Conservation (phyloP, 2,113 vertebrate species). For the Sebastes fasciatus region DNA sequence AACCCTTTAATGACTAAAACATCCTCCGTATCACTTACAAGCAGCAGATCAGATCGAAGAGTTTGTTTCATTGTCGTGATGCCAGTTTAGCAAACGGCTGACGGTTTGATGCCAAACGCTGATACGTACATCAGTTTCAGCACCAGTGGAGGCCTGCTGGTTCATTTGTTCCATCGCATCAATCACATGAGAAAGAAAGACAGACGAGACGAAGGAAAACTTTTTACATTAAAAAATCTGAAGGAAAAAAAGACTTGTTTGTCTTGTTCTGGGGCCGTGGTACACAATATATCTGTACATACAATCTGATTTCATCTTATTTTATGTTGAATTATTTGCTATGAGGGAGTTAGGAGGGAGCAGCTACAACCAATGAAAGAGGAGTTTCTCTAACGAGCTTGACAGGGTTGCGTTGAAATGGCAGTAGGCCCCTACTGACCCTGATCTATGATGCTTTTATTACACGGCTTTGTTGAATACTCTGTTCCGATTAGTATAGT, state of each 20-base stretch:
- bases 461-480: too few relatives aligned
- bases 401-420: background rate
- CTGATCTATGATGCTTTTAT: too few relatives aligned
- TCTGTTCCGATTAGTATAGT: too few relatives aligned
- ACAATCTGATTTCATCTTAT: too few relatives aligned
- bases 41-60: conserved; percentile 1
- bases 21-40: background rate
- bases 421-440: too few relatives aligned
- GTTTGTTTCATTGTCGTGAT: conserved; percentile 4
- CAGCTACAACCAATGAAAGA: background rate
- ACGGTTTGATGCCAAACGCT: background rate
- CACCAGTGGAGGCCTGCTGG: background rate
- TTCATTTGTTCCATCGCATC: conserved; percentile 21
- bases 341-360: background rate
- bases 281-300: too few relatives aligned
- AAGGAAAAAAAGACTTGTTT: too few relatives aligned
- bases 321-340: background rate
- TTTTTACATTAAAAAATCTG: background rate
- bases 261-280: too few relatives aligned
- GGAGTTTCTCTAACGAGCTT: background rate
- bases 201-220: background rate
- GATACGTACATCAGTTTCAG: background rate
- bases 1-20: conserved; percentile 34
- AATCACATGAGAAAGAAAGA: background rate
- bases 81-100: background rate